Percentiles rank a stretch among this genome's conserved stretches.
phyloP scores from a whole-genome alignment of 2,113 vertebrate species.

The Equus quagga region DNA sequence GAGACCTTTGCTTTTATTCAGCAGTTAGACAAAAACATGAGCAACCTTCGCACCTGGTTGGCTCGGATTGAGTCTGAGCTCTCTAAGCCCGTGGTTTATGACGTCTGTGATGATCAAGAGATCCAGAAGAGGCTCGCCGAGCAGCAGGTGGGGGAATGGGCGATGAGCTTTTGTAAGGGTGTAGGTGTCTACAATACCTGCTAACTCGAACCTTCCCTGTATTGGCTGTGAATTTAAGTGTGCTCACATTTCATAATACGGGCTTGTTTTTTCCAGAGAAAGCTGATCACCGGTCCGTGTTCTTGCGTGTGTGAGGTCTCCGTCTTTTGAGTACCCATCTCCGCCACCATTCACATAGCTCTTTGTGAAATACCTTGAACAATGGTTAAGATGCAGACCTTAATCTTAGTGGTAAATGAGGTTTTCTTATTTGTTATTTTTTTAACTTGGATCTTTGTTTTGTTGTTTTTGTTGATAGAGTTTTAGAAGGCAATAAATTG shows the following conservation, averaged over 20 bases:
- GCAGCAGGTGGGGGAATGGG: conserved; percentile 92
- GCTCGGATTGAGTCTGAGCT: conserved; percentile 95
- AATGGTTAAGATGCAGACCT: not conserved
- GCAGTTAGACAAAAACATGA: conserved; percentile 97
- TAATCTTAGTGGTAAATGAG: not conserved
- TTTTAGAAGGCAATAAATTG: not conserved
- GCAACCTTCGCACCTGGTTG: conserved; percentile 96
- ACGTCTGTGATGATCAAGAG: conserved; percentile 94
- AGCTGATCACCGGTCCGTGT: not conserved
- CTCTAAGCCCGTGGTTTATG: conserved; percentile 94
- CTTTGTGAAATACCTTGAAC: not conserved
- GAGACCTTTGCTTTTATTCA: conserved; percentile 96
- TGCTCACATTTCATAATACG: not conserved
- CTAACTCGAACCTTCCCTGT: not conserved
- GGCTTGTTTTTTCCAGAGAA: conserved; percentile 23
- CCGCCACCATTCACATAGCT: not conserved
- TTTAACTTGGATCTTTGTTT: not conserved
- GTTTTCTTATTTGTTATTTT: not conserved
- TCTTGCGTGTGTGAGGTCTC: not conserved
- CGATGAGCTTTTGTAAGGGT: not conserved
- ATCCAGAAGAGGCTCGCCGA: conserved; percentile 96
- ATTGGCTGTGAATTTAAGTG: not conserved
- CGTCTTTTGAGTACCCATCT: not conserved
- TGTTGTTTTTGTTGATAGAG: not conserved
- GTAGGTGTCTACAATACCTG: not conserved